Evolutionary conservation across 92 coral and sea anemone species (phyloP), one percentile per base, ranked within the genome.

Genomic region (Paragorgia papillata): DNA sequence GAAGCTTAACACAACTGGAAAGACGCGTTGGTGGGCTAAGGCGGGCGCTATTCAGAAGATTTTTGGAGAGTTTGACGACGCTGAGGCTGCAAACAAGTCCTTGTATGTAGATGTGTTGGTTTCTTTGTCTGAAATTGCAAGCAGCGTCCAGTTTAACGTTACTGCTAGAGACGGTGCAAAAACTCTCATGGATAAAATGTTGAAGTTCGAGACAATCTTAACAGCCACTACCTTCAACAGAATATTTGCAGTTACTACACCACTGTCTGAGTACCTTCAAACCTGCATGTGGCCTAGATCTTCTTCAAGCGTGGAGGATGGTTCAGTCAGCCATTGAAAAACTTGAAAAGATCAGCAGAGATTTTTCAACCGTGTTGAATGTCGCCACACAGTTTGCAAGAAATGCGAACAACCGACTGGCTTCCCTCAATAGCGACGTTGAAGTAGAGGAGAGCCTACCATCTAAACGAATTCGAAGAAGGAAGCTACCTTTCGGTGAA

Each of bases 241-340:
- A 27, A 59, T 59, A 59, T 59, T 59, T 25, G 30, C 30, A 59
- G 27, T 59, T 28, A 27, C 65, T 20, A 59, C 65, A 59, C 65
- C 65, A 59, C 65, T 59, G 12, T 59, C 35, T 3, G 65, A 59
- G 32, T 59, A 27, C 65, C 65, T 59, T 59, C 65, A 59, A 59
- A 59, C 65, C 34, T n/a, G n/a, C n/a, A n/a, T 21, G 65, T 59
- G 65, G 35, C 17, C 34, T 59, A 59, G 65, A 59, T 28, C 29
- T 59, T 5, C 65, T 59, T 59, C 65, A 59, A 59, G 65, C 65
- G 34, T 59, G 35, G 65, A 59, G 65, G 34, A 59, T 59, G 65
- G 61, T 55, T 17, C 2, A 55, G 61, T 12, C 17, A 55, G 61
- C 61, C 61, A 55, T n/a, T 55, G 61, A 55, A 55, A 55, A 55